Evolutionary conservation across 2,888 invertebrate species (phyloP), one percentile per base, ranked within the genome.

Genomic region (Deroplatys truncata): DNA sequence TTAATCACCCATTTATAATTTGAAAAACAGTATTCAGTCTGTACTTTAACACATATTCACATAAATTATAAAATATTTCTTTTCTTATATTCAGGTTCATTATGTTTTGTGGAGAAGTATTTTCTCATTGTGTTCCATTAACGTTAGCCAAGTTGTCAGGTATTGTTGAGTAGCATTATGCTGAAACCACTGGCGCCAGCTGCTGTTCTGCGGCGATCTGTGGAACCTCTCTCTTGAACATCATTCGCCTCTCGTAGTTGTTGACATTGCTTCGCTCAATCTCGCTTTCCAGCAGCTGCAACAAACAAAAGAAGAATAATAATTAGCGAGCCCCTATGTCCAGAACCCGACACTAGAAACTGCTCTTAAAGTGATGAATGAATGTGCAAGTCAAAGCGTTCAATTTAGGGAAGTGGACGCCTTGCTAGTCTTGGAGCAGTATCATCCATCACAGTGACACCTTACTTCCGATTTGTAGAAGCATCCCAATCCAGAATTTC

Each of bases 211-310:
- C 82, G 86, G 82, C 35, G 84, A 56, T 31, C 35, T 84, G n/a
- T 28, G 90, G 90, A 8, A 85, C 84, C 88, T 90, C 90, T 25
- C 91, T 84, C 85, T 91, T 91, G 90, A 88, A 91, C 20, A 90
- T 31, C 29, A 91, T 29, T 82, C 89, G 89, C 28, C 91, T 89
- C 35, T 91, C 91, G 88, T 86, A 91, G 89, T 89, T 90, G 91
- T 89, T 90, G 82, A 72, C 85, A 31, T 83, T 90, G 10, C 88
- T 72, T 86, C 90, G 90, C 89, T 91, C 91, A 31, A 90, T 56
- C 49, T 91, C 90, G 49, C 88, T 88, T 85, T 91, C 91, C 86
- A 91, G 84, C 20, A 91, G 88, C 91, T 91, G 91, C 16, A 88
- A 90, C n/a, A 89, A 28, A 56, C 29, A 86, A 35, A 8, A 85